Evolutionary conservation across 1,140 invertebrate genomes (phyloP).

Genomic region (Brachionus rubens): DNA sequence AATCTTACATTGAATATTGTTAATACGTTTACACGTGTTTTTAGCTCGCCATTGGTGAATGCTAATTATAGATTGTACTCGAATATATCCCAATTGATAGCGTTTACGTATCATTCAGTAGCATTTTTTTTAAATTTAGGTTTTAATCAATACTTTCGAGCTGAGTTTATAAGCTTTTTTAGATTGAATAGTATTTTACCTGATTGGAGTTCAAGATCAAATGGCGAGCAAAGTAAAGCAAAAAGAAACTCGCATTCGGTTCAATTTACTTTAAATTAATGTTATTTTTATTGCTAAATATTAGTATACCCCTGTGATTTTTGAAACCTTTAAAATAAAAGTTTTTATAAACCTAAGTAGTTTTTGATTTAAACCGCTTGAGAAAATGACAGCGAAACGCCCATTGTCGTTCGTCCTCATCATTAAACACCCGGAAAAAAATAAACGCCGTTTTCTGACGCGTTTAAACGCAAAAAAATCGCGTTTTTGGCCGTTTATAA

Average conservation of each 20-base stretch:
- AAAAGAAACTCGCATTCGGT: not conserved
- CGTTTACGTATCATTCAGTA: conserved; percentile 33
- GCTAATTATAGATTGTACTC: conserved; percentile 16
- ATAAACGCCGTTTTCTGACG: too few relatives aligned
- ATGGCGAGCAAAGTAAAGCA: not conserved
- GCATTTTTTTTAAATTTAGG: conserved; percentile 1
- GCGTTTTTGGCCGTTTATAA: too few relatives aligned
- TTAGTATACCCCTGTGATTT: too few relatives aligned
- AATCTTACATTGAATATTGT: conserved; percentile 5
- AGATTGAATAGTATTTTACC: not conserved
- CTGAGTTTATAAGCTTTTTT: not conserved
- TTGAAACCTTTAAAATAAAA: too few relatives aligned
- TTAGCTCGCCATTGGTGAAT: not conserved
- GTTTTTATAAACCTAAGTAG: too few relatives aligned
- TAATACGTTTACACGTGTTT: not conserved
- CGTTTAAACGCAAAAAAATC: too few relatives aligned
- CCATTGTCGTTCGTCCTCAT: too few relatives aligned
- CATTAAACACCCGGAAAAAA: too few relatives aligned
- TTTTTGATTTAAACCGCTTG: too few relatives aligned
- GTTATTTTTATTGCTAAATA: too few relatives aligned
- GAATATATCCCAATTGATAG: conserved; percentile 1
- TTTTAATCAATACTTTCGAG: conserved; percentile 10
- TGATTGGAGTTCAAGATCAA: not conserved
- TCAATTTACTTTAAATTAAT: too few relatives aligned
- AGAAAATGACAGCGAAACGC: too few relatives aligned